phyloP scores from a whole-genome alignment of 2,888 invertebrate genomes.

The Odontocerum albicorne region DNA sequence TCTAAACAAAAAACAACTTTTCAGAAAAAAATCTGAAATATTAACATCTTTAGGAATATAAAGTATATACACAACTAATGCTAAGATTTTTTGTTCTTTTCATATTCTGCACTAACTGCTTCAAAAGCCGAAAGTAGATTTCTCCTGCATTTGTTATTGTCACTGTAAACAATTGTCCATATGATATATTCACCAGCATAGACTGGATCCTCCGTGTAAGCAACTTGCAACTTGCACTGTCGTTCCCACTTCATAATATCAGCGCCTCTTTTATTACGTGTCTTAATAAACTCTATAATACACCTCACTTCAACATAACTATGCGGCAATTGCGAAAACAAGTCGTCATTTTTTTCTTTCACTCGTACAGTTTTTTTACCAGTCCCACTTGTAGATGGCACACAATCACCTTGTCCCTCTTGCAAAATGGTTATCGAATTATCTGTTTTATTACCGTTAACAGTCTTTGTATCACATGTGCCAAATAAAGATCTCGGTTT shows the following conservation, averaged over 20 bases:
- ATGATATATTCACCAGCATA: slow-evolving; percentile 60
- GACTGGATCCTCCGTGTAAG: slow-evolving; percentile 58
- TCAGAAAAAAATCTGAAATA: too few species aligned
- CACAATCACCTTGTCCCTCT: slow-evolving; percentile 50
- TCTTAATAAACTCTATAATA: slow-evolving; percentile 51
- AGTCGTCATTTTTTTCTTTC: slow-evolving; percentile 45
- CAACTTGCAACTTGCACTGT: slow-evolving; percentile 64
- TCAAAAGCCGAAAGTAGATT: slow-evolving; percentile 59
- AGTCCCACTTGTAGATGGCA: slow-evolving; percentile 49
- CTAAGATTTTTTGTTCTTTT: slow-evolving; percentile 1
- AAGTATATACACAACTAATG: too few species aligned
- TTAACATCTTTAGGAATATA: too few species aligned
- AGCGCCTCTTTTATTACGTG: slow-evolving; percentile 45
- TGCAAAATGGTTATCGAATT: slow-evolving; percentile 14
- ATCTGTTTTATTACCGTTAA: background rate
- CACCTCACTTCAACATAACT: slow-evolving; percentile 54
- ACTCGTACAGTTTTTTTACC: slow-evolving; percentile 45
- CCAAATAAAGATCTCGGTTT: background rate
- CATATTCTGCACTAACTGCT: slow-evolving; percentile 37
- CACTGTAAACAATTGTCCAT: slow-evolving; percentile 63
- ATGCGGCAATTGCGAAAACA: slow-evolving; percentile 47
- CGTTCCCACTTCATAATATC: slow-evolving; percentile 61
- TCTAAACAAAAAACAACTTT: too few species aligned
- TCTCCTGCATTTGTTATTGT: slow-evolving; percentile 61
- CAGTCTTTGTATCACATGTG: background rate